These are phyloP conservation scores for Acanthisitta chloris DNA, from an alignment of 2,113 vertebrate species.

Conservation along the genomic window DNA sequence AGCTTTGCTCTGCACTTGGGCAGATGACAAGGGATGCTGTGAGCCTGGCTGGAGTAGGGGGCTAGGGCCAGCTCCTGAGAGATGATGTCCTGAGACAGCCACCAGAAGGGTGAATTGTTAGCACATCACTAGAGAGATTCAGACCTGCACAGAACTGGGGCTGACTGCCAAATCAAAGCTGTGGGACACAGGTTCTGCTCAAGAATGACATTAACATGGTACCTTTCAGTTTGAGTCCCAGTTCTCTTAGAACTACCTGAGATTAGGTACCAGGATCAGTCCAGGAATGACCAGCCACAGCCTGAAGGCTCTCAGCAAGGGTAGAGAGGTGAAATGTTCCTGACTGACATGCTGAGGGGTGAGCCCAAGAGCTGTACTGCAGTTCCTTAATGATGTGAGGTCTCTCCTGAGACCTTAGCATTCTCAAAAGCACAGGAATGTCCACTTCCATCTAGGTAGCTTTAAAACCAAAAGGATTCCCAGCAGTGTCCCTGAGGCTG, in stretches of 20 bases:
- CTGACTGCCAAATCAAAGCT: background rate
- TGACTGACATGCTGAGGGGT: background rate
- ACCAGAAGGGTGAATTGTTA: background rate
- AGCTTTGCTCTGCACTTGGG: background rate
- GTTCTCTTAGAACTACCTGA: background rate
- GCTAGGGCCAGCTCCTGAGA: background rate
- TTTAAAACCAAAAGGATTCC: background rate
- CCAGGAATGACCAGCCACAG: background rate
- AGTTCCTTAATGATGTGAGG: background rate
- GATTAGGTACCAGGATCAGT: background rate
- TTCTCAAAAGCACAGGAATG: background rate
- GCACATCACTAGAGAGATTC: background rate
- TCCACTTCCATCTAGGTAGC: background rate
- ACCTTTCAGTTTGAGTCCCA: background rate
- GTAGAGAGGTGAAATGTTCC: background rate
- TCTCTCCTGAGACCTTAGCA: background rate
- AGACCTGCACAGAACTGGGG: background rate
- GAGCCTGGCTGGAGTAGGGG: background rate
- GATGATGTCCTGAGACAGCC: background rate
- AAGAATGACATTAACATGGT: fast-evolving
- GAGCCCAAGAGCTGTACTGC: background rate
- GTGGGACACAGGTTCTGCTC: background rate
- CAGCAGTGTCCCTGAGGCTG: background rate
- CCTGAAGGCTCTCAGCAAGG: background rate
- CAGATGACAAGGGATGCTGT: background rate